Base-by-base conservation (phyloP, 92 coral and sea anemone genomes). In the Palythoa caribaeorum region DNA sequence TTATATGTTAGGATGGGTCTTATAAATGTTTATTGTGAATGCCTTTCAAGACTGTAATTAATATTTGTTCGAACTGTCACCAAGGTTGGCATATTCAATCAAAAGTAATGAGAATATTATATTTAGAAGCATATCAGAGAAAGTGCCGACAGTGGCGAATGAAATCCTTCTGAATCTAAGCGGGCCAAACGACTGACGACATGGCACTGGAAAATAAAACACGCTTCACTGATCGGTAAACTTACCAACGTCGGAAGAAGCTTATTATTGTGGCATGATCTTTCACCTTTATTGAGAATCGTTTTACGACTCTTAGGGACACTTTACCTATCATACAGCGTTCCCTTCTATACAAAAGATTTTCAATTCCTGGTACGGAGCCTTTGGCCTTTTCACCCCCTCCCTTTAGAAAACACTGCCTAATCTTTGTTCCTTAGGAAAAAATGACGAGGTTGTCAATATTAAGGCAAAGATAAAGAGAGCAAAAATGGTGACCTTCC, bases 1-100 rank as follows among this genome's bases (percentile, higher is more conserved):
- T 81, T 81, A 68, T 81, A 68, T 17, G 53, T 65, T 81, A 65
- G 39, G 86, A 81, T 81, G 14, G 60, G 76, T 52, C 51, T 51
- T 68, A 65, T 60, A 68, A 81, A 62, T 17, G 55, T 62, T 66
- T 48, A 65, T 81, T 81, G 37, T 81, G 86, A 81, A 80, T 44
- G 21, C 44, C 15, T 81, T 81, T 81, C 76, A 44, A 81, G 47
- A 21, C 44, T 44, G 86, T 81, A 81, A 81, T 81, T 81, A 81
- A 81, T 81, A 81, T 81, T 74, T 65, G 53, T 3, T 38, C 54
- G 38, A 38, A 66, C 73, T 80, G 85, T 80, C 85, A 80, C 57
- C 74, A 80, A 65, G 57, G 59, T 63, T 80, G 47, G 74, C 48
- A 55, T 68, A 60, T 66, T 66, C 74, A 81, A 68, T 81, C 86